Evolutionary conservation across 2,888 invertebrate species (phyloP).

Genomic region (Microctonus aethiopoides): DNA sequence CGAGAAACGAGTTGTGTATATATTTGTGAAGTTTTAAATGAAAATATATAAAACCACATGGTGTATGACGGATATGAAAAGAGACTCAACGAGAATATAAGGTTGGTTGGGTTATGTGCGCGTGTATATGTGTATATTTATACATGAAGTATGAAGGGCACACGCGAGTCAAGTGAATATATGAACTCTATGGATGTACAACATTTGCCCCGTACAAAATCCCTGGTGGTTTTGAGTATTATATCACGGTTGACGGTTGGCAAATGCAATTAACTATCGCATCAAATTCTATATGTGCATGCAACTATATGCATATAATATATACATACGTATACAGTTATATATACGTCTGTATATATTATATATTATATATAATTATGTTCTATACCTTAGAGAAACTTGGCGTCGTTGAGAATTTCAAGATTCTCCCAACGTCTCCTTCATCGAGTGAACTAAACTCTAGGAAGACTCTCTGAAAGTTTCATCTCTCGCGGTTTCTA

Average conservation of each 20-base stretch:
- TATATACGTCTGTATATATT: not conserved
- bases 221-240: constrained; percentile 19
- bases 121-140: not conserved
- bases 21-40: not conserved
- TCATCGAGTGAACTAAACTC: constrained; percentile 6
- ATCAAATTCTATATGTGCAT: constrained; percentile 8
- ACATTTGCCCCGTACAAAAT: constrained; percentile 13
- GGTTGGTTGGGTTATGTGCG: not conserved
- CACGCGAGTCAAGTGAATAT: constrained; percentile 9
- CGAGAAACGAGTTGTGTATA: constrained; percentile 2
- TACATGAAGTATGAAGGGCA: not conserved
- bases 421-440: constrained; percentile 9
- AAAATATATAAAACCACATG: constrained; percentile 18
- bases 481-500: constrained; percentile 17
- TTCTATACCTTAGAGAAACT: constrained; percentile 18
- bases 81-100: constrained; percentile 1
- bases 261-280: constrained; percentile 46
- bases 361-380: not conserved
- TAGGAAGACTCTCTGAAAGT: constrained; percentile 19
- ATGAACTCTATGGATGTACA: constrained; percentile 8
- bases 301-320: not conserved
- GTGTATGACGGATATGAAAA: constrained; percentile 16
- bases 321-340: not conserved
- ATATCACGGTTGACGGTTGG: constrained; percentile 35
- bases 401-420: constrained; percentile 21